phyloP scores from a whole-genome alignment of 2,888 invertebrate genomes.

The Ophioninae sp. region DNA sequence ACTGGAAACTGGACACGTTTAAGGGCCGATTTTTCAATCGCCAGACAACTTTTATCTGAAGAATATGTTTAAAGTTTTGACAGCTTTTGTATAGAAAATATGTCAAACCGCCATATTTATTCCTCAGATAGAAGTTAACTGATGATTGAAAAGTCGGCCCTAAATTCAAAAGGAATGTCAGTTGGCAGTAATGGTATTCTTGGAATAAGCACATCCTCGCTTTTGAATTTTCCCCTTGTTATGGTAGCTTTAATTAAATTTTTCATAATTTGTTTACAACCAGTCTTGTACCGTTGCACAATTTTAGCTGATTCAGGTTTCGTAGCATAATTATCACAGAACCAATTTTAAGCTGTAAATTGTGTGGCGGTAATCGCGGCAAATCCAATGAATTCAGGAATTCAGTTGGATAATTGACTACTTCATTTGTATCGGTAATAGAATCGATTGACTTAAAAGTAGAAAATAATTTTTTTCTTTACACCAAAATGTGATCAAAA shows the following conservation, averaged over 20 bases:
- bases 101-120: too few relatives aligned
- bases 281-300: slow-evolving; percentile 68
- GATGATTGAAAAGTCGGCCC: too few relatives aligned
- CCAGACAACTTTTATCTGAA: too few relatives aligned
- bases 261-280: slow-evolving; percentile 9
- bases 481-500: too few relatives aligned
- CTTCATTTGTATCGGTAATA: slow-evolving; percentile 52
- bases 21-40: too few relatives aligned
- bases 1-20: slow-evolving; percentile 56
- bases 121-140: too few relatives aligned
- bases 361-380: slow-evolving; percentile 68
- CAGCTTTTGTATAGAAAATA: too few relatives aligned
- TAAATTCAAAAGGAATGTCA: slow-evolving; percentile 62
- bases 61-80: too few relatives aligned
- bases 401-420: too few relatives aligned
- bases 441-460: slow-evolving; percentile 58
- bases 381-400: slow-evolving; percentile 69
- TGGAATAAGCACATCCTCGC: slow-evolving; percentile 70
- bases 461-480: too few relatives aligned
- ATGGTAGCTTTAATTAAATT: slow-evolving; percentile 1
- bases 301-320: slow-evolving; percentile 72
- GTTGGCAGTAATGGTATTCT: slow-evolving; percentile 74
- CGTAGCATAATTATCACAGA: slow-evolving; percentile 59
- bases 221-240: slow-evolving; percentile 54
- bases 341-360: slow-evolving; percentile 21